phyloP scores from a whole-genome alignment of 2,797 vertebrate genomes.

The Sciaenops ocellatus region DNA sequence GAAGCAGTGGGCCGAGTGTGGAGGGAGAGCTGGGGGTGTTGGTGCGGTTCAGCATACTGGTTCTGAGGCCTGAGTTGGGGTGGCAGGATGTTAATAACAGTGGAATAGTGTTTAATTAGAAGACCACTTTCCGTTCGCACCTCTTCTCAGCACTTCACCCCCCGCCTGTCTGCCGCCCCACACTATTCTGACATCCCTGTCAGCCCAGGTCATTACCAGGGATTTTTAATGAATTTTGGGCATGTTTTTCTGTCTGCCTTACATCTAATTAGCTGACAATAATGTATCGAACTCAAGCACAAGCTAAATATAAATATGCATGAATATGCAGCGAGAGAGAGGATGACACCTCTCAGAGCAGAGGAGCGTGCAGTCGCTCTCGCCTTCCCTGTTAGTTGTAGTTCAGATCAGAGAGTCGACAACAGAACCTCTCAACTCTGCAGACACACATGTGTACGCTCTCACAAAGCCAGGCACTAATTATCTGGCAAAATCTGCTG shows the following conservation, averaged over 20 bases:
- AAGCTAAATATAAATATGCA: constrained; percentile 99
- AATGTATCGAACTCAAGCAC: constrained; percentile 94
- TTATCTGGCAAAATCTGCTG: constrained; percentile 78
- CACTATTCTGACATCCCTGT: constrained; percentile 96
- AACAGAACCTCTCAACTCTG: constrained; percentile 78
- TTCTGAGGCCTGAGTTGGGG: constrained; percentile 90
- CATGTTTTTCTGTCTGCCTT: constrained; percentile 94
- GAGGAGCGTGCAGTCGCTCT: constrained; percentile 76
- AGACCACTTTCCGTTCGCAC: constrained; percentile 94
- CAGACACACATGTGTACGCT: constrained; percentile 64
- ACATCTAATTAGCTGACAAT: constrained; percentile 99
- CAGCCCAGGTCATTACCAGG: constrained; percentile 98
- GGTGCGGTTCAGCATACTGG: constrained; percentile 89
- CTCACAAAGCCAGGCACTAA: constrained; percentile 77
- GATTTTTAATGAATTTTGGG: constrained; percentile 95
- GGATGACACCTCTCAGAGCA: constrained; percentile 90
- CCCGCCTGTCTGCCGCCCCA: constrained; percentile 90
- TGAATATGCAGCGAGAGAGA: constrained; percentile 91
- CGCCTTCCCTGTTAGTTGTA: constrained; percentile 78
- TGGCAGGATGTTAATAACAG: constrained; percentile 98
- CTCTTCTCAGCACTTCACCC: constrained; percentile 82
- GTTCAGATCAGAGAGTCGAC: constrained; percentile 86
- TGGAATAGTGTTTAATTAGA: constrained; percentile 99
- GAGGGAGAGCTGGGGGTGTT: constrained; percentile 72
- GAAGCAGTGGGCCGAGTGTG: constrained; percentile 50